Base-by-base conservation (phyloP, 2,797 vertebrate genomes). In the Echiichthys vipera region DNA sequence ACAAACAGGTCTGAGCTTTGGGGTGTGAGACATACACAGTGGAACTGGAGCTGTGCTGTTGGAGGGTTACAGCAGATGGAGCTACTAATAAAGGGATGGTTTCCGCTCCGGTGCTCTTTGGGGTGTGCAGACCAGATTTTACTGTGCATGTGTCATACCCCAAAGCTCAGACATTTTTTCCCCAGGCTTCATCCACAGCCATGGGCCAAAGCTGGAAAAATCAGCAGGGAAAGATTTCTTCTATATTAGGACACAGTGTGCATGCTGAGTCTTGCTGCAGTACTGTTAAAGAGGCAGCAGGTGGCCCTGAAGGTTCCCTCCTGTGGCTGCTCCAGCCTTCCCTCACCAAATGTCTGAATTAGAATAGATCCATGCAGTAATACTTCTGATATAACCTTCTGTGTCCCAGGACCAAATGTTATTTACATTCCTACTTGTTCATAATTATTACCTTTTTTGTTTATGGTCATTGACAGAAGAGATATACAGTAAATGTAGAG, bases 171-270 rank as follows among this genome's bases (percentile, higher is more conserved):
- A n/a, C n/a, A n/a, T n/a, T n/a, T n/a, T n/a, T n/a, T n/a, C n/a
- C n/a, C n/a, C n/a, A n/a, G n/a, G n/a, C n/a, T n/a, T n/a, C n/a
- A n/a, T n/a, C n/a, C n/a, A n/a, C n/a, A n/a, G n/a, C n/a, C n/a
- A n/a, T n/a, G n/a, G 42, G 27, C 51, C 5, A 4, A 14, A 7
- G 18, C 12, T n/a, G 43, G 36, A 42, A 18, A 2, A 43, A 49
- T 17, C 22, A 49, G 51, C 32, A 32, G 39, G 25, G 20, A 45
- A 30, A 47, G 10, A 17, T 22, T 56, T 57, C 47, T 55, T 71
- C 69, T 65, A 34, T 50, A 65, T 45, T 50, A 62, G 54, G 55
- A 56, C n/a, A n/a, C n/a, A n/a, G n/a, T n/a, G n/a, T n/a, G 10
- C 12, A 5, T 36, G 12, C 20, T 20, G 22, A 46, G 36, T 58